Conservation (phyloP, 2,888 invertebrate genomes). For the Nudaria mundana region DNA sequence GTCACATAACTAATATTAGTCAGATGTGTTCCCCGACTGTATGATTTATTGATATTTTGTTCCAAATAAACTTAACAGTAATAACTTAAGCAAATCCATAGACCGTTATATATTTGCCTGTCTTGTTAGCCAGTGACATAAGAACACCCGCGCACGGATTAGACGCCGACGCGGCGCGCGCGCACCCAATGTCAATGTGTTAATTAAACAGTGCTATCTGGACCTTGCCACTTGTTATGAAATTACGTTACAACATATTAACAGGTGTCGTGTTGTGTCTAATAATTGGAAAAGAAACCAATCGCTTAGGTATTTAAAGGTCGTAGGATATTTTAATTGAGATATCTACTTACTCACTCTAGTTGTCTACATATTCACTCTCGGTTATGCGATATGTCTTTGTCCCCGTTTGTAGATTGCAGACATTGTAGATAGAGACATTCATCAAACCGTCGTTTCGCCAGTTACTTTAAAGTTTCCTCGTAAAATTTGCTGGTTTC, state of each 20-base stretch:
- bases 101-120: conserved; percentile 39
- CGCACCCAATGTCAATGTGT: conserved; percentile 36
- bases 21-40: conserved; percentile 28
- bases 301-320: conserved; percentile 15
- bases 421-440: too few relatives aligned
- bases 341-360: neutral
- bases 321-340: neutral
- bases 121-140: conserved; percentile 35
- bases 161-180: conserved; percentile 28
- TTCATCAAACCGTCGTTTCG: too few relatives aligned
- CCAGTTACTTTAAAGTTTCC: too few relatives aligned
- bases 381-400: too few relatives aligned
- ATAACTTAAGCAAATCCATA: conserved; percentile 30
- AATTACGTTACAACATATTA: conserved; percentile 27
- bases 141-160: conserved; percentile 34
- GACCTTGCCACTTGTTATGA: conserved; percentile 35
- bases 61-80: conserved; percentile 38
- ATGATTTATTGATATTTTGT: conserved; percentile 35
- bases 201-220: conserved; percentile 36
- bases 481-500: too few relatives aligned
- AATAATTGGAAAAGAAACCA: conserved; percentile 14
- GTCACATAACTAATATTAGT: conserved; percentile 24
- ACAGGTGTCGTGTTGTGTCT: conserved; percentile 18
- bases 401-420: too few relatives aligned
- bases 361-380: neutral